A percentile compares a stretch with the other conserved stretches of the same genome.
Evolutionary conservation across 1,140 invertebrate genomes (phyloP).

Genomic region (Bombyx mandarina): DNA sequence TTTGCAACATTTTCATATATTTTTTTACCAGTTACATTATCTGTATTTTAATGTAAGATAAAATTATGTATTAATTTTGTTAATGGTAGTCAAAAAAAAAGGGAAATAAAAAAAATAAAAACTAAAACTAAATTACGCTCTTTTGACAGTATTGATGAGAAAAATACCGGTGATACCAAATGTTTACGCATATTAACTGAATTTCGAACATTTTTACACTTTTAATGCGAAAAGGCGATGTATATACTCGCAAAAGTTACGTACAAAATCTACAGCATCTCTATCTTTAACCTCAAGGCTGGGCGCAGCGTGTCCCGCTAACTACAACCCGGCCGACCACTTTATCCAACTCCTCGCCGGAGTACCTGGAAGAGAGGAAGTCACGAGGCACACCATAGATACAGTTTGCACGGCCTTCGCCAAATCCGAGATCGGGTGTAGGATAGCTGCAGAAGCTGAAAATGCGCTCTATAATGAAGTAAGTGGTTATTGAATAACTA

Average conservation of each 20-base stretch:
- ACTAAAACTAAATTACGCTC: no score
- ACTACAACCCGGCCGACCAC: slow-evolving; percentile 97
- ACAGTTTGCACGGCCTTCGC: slow-evolving; percentile 85
- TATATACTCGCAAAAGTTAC: no score
- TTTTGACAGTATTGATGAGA: no score
- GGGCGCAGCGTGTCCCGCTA: slow-evolving; percentile 83
- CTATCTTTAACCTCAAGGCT: slow-evolving; percentile 64
- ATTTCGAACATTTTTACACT: no score
- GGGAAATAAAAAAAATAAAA: neutral
- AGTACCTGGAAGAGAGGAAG: slow-evolving; percentile 84
- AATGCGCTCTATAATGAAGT: slow-evolving; percentile 56
- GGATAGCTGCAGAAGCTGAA: slow-evolving; percentile 71
- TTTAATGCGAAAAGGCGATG: no score
- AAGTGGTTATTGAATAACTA: slow-evolving; percentile 1
- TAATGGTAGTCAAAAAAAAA: neutral
- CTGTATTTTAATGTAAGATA: no score
- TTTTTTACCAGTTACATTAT: no score
- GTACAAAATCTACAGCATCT: no score
- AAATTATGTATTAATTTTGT: no score
- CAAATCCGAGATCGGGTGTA: slow-evolving; percentile 73
- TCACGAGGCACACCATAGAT: slow-evolving; percentile 81
- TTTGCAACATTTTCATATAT: no score
- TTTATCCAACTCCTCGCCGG: slow-evolving; percentile 93
- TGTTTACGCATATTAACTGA: no score
- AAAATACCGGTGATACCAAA: no score